Base-by-base conservation (phyloP, 2,888 invertebrate genomes). In the Tetheella fluctuosa region DNA sequence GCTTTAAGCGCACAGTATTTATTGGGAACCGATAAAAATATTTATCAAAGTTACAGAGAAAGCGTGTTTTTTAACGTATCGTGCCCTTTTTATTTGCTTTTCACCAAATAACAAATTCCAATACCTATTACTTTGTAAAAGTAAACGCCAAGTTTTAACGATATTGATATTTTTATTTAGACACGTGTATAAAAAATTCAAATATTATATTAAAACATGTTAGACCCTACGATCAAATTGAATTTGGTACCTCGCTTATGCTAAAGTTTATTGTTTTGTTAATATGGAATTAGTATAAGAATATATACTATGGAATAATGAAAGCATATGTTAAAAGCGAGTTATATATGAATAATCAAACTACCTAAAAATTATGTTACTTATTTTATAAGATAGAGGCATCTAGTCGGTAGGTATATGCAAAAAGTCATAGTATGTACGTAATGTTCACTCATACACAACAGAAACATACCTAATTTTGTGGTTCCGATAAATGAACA, bases 1-100 rank as follows among this genome's bases (percentile, higher is more conserved):
- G 57, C 55, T 60, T 54, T 23, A 56, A 58, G 56, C 62, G 61
- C 57, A 62, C 62, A 54, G 67, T 48, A 52, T 73, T 64, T 65
- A 65, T 61, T 62, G 60, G 54, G 52, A 52, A 52, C 1, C 34
- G 57, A 39, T 63, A 28, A 61, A 63, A 70, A 73, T 64, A 64
- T 65, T 69, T 52, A 64, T 57, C 54, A 39, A 59, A 66, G 61
- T 61, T 52, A 53, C 25, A 25, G 10, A 54, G n/a, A 28, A n/a
- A 2, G 0, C 13, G 25, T n/a, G 10, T 23, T 15, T 34, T 57
- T 57, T 3, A 48, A 20, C 48, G 48, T 48, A 48, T 42, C 42
- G 15, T 42, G 42, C 42, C 42, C 42, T 42, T 42, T 42, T 42
- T 17, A 42, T 48, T 48, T 48, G 48, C 48, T 48, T 48, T 48